phyloP scores from a whole-genome alignment of 2,113 vertebrate species.

The Burhinus bistriatus region DNA sequence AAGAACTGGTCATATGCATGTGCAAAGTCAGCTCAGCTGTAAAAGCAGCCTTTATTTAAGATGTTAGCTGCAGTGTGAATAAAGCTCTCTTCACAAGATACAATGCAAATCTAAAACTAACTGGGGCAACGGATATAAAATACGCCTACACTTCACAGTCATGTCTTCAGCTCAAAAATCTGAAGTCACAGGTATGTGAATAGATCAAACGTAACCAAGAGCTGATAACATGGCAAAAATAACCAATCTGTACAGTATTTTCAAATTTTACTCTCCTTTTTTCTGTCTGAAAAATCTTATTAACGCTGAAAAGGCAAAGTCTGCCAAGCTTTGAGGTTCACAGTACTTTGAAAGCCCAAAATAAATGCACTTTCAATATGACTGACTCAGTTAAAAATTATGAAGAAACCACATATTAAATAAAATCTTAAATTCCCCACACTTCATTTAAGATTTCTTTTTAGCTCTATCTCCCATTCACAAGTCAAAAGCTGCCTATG shows the following conservation, averaged over 20 bases:
- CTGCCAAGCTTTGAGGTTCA: background rate
- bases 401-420: background rate
- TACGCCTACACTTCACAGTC: slow-evolving; percentile 22
- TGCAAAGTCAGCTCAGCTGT: background rate
- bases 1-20: background rate
- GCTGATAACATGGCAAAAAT: slow-evolving; percentile 9
- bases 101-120: slow-evolving; percentile 38
- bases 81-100: slow-evolving; percentile 16
- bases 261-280: background rate
- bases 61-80: background rate
- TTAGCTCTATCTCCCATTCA: background rate
- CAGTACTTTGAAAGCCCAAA: background rate
- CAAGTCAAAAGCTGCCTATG: background rate
- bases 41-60: background rate
- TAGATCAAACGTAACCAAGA: slow-evolving; percentile 42
- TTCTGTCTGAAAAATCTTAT: slow-evolving; percentile 16
- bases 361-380: background rate
- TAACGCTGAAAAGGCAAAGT: background rate
- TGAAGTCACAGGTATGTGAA: slow-evolving; percentile 41
- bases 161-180: slow-evolving; percentile 8
- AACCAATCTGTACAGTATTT: background rate
- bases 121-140: slow-evolving; percentile 37
- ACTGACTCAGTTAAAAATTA: slow-evolving; percentile 6
- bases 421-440: background rate
- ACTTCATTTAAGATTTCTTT: background rate